Evolutionary conservation across 2,113 vertebrate genomes (phyloP), one percentile per base, ranked within the genome.

Genomic region (Sinosuthora webbiana): DNA sequence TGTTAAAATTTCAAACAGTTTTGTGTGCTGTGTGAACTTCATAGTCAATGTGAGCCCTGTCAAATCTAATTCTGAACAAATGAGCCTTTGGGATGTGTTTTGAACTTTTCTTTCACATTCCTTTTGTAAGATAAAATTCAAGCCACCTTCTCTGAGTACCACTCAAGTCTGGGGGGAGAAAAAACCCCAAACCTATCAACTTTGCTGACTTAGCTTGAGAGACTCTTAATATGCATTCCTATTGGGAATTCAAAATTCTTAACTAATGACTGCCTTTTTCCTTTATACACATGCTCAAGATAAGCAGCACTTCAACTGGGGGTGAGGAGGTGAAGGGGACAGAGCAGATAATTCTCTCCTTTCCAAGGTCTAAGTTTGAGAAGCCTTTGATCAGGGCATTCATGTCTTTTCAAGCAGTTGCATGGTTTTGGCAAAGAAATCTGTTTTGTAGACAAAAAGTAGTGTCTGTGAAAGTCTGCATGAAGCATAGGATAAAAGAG

Each of bases 1-100:
- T 57, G 11, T 59, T 77, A 35, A 44, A 62, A 57, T 92, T 94
- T 93, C 45, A 53, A 69, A 67, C 64, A 69, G n/a, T 85, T 93
- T 44, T 69, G 45, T 82, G 56, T 79, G 49, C 62, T 68, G 25
- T 82, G 55, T 92, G 59, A 90, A 92, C 49, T 74, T 64, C 11
- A 17, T 52, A 88, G 76, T 69, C 76, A 70, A 4, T 55, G 42
- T 83, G 80, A 90, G 64, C 79, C 60, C 42, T 84, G 60, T 67
- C 49, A 86, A 73, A 77, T 88, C 31, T 73, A 85, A 63, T 86
- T 85, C 35, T 56, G 56, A 86, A 56, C 44, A 37, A 93, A 56
- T 35, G 71, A 94, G 30, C 52, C 42, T 64, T 59, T 80, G 60
- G 76, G 55, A 67, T 80, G 42, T 73, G n/a, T 75, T 91, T 70